Evolutionary conservation across 2,113 vertebrate species (phyloP).

Genomic region (Cephalopholis sonnerati): DNA sequence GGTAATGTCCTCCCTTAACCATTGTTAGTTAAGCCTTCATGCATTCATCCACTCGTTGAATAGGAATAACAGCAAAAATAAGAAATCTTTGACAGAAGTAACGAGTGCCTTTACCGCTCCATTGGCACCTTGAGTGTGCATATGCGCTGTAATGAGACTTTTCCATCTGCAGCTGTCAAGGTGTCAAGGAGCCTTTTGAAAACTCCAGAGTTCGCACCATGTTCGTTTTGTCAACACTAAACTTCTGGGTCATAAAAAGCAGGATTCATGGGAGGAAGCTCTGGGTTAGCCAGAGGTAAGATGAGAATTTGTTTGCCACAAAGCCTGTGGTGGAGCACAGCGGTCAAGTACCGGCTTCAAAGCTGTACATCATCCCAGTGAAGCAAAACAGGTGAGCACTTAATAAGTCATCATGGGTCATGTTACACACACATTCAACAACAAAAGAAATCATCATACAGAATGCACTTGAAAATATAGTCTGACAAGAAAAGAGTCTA

Average conservation of each 20-base stretch:
- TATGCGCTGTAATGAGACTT: conserved; percentile 16
- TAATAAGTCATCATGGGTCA: conserved; percentile 8
- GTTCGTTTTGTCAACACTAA: conserved; percentile 48
- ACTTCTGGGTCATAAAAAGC: conserved; percentile 49
- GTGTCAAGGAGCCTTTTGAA: conserved; percentile 50
- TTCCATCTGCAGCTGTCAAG: conserved; percentile 45
- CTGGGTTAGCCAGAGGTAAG: conserved; percentile 25
- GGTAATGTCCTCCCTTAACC: conserved; percentile 5
- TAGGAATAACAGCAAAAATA: neutral
- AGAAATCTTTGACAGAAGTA: conserved; percentile 17
- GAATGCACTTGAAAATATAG: neutral
- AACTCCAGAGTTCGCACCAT: conserved; percentile 56
- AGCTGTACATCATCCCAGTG: conserved; percentile 33
- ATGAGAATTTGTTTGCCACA: conserved; percentile 29
- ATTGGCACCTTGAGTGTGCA: conserved; percentile 18
- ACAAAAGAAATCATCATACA: neutral
- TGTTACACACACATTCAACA: neutral
- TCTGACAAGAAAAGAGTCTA: neutral
- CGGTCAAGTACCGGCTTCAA: conserved; percentile 27
- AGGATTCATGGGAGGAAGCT: conserved; percentile 41
- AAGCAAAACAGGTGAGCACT: conserved; percentile 6
- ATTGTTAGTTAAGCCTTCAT: neutral
- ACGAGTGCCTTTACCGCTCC: conserved; percentile 28
- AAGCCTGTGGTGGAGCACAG: conserved; percentile 26
- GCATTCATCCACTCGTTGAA: neutral